These are phyloP conservation scores for Synanthedon formicaeformis DNA, from an alignment of 2,888 invertebrate species.

Conservation along the genomic window DNA sequence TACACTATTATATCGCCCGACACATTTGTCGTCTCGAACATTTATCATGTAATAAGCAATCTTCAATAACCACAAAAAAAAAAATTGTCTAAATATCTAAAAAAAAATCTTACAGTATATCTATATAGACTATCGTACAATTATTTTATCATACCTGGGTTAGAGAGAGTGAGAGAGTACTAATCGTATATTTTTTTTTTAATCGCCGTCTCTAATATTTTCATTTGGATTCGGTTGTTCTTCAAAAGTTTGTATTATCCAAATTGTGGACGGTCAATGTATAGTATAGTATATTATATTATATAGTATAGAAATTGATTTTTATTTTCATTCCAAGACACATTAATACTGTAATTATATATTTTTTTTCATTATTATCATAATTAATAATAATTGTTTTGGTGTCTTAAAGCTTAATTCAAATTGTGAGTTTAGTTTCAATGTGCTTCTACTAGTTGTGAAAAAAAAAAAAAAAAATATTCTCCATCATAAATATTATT, in stretches of 20 bases:
- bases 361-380: too few species aligned
- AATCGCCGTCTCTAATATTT: background rate
- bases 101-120: conserved; percentile 42
- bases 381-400: too few species aligned
- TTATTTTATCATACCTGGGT: conserved; percentile 27
- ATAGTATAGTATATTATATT: background rate
- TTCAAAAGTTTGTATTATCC: background rate
- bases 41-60: conserved; percentile 22
- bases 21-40: conserved; percentile 25
- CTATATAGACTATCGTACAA: conserved; percentile 56
- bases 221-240: background rate
- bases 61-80: conserved; percentile 34
- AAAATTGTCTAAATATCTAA: conserved; percentile 49
- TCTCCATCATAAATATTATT: background rate
- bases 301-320: background rate
- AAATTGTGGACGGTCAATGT: background rate
- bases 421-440: too few species aligned
- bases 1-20: conserved; percentile 29
- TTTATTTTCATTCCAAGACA: background rate
- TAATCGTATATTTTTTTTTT: conserved; percentile 25
- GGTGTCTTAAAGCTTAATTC: too few species aligned
- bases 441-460: too few species aligned
- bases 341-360: too few species aligned
- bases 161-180: conserved; percentile 23
- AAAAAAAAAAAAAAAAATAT: too few species aligned